Evolutionary conservation across 2,113 vertebrate genomes (phyloP), one percentile per base, ranked within the genome.

Genomic region (Zosterops pallidus): DNA sequence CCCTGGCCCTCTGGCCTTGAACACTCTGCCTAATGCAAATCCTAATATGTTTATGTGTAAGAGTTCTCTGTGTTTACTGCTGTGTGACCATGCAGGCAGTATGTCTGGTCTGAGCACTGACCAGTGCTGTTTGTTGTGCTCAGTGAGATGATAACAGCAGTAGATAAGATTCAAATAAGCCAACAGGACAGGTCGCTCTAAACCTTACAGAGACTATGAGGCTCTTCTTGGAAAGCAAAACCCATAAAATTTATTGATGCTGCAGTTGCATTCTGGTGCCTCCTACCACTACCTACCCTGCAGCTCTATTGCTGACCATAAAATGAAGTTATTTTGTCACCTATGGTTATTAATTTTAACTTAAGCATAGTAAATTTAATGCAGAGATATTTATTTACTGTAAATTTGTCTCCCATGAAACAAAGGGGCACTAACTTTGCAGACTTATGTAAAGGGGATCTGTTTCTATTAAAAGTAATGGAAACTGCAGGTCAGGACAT

Each of bases 321-420:
- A 95, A 96, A 94, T 92, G 60, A 96, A 97, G 81, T 93, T 91
- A 95, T 88, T 97, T 95, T 96, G 86, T 97, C 31, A 22, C 90
- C 69, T 94, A 49, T 87, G 85, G 84, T 91, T 96, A 79, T 96
- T 96, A 39, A 52, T 97, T 97, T 96, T 95, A 89, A 64, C 83
- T 94, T 95, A 90, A 95, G 71, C n/a, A n/a, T 86, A 86, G 94
- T 97, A 97, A 97, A 97, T 97, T 95, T 89, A 94, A 89, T 81
- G 65, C 70, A 76, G 68, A 96, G 79, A 92, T 83, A 83, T 95
- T 97, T 95, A 81, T 92, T 97, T 96, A 85, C 83, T 96, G 89
- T 89, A 95, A 95, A 98, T 96, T 97, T 95, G 57, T 97, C 87
- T 94, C 59, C 70, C 60, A 25, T 68, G 95, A 95, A 94, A 96